A percentile compares a stretch with the other conserved stretches of the same genome.
phyloP scores from a whole-genome alignment of 2,888 invertebrate species.

The Agonopterix subpropinquella region DNA sequence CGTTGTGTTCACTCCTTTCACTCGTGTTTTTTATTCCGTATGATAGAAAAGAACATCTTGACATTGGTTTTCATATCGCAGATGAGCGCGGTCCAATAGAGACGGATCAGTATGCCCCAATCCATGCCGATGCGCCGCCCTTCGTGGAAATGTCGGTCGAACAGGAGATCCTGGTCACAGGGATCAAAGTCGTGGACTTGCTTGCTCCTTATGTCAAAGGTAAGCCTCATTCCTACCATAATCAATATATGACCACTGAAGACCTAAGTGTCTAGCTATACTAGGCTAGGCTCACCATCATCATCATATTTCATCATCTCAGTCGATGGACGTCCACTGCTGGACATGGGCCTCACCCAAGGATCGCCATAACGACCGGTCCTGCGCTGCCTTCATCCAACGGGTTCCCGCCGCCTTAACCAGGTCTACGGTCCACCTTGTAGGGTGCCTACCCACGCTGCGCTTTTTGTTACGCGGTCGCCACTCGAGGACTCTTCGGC shows the following conservation, averaged over 20 bases:
- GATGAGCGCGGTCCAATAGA: conserved; percentile 94
- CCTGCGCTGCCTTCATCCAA: too few species aligned
- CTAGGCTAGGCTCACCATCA: too few species aligned
- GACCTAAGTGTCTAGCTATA: too few species aligned
- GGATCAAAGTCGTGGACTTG: conserved; percentile 94
- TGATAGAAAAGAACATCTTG: neutral
- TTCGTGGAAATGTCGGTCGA: conserved; percentile 97
- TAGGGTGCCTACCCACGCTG: too few species aligned
- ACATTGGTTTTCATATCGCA: conserved; percentile 14
- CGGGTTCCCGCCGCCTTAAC: too few species aligned
- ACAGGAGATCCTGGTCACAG: conserved; percentile 90
- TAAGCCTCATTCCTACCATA: conserved; percentile 28
- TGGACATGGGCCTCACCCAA: neutral
- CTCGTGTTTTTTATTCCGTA: neutral
- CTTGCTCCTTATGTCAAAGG: conserved; percentile 93
- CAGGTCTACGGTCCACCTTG: too few species aligned
- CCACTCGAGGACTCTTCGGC: too few species aligned
- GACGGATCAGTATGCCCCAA: conserved; percentile 85
- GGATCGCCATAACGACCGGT: too few species aligned
- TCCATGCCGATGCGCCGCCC: conserved; percentile 95
- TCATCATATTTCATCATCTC: too few species aligned
- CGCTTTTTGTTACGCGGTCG: too few species aligned
- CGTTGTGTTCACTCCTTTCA: neutral
- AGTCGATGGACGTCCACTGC: neutral
- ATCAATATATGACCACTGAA: neutral